Evolutionary conservation across 2,888 invertebrate genomes (phyloP).

Genomic region (Pandemis cinnamomeana): DNA sequence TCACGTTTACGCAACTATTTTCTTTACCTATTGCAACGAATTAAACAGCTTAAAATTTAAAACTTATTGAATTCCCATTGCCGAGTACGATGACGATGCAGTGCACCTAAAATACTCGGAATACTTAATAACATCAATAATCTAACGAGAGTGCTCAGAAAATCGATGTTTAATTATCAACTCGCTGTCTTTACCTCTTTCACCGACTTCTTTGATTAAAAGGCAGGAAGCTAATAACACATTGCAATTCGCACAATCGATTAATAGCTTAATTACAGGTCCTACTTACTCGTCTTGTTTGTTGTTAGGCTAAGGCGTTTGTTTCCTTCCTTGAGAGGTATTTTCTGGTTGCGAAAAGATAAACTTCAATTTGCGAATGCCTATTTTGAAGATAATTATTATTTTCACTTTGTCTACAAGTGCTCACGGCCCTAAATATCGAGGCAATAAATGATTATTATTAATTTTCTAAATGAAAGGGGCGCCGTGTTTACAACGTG

Average conservation of each 20-base stretch:
- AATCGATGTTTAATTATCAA: conserved; percentile 29
- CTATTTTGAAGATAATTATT: neutral
- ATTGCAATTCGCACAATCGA: conserved; percentile 7
- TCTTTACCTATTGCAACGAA: neutral
- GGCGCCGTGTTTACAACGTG: conserved; percentile 58
- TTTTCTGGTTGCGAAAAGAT: neutral
- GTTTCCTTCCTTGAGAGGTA: neutral
- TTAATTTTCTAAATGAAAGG: conserved; percentile 63
- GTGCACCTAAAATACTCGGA: neutral
- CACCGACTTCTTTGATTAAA: conserved; percentile 8
- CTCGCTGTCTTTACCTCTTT: neutral
- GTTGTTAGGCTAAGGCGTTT: neutral
- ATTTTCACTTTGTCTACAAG: neutral
- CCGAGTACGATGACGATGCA: conserved; percentile 11
- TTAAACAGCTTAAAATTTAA: neutral
- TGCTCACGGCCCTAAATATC: conserved; percentile 23
- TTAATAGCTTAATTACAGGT: conserved; percentile 11
- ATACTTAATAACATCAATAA: conserved; percentile 24
- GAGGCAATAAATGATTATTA: conserved; percentile 54
- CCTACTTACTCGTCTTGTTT: neutral
- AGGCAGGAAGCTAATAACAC: conserved; percentile 13
- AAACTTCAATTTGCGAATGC: neutral
- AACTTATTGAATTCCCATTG: conserved; percentile 11
- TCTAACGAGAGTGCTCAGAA: conserved; percentile 20
- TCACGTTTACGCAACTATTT: too few species aligned